Base-by-base conservation (phyloP, 2,888 invertebrate species). In the Argyra leucocephala region DNA sequence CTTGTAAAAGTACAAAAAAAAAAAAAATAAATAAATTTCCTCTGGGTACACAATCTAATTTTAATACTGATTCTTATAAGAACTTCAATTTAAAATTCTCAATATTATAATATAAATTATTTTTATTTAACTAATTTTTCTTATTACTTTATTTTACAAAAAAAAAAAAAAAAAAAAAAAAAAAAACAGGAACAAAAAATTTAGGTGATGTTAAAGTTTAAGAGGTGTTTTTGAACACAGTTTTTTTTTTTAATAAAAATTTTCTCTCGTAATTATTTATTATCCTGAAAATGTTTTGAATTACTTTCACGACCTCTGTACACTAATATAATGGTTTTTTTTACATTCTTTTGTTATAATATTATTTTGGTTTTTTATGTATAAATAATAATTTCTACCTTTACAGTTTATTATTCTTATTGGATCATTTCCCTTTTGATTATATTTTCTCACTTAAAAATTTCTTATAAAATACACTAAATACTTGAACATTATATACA, bases 191-290 rank as follows among this genome's bases (percentile, higher is more conserved):
- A 48, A 7, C 31, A 10, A 31, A 31, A 31, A 31, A 31, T 31
- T 31, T 31, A 7, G 31, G 5, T 7, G 5, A 31, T 31, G 31
- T 31, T 31, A 7, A 5, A 31, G 5, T 31, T 31, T 31, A 31
- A 31, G 10, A 7, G 31, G 31, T 31, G 10, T 10, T n/a, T n/a
- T 31, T 31, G 31, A 31, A 31, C 10, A 7, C 6, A 10, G 6
- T 31, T 31, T 31, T 31, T 31, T 31, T 31, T 48, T 48, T 48
- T 48, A 48, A 48, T 48, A n/a, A 48, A 48, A 48, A 48, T 48
- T 48, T 48, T 48, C 48, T 31, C 48, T 48, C 48, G 48, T 48
- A 48, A 48, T 48, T 48, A 48, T 48, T 48, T 48, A 48, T 48
- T 48, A 48, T 48, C 48, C 48, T 48, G 48, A 18, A 48, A 48